Conservation (phyloP, 35 echinoderm and acorn worm species). For the Amphiura filiformis region DNA sequence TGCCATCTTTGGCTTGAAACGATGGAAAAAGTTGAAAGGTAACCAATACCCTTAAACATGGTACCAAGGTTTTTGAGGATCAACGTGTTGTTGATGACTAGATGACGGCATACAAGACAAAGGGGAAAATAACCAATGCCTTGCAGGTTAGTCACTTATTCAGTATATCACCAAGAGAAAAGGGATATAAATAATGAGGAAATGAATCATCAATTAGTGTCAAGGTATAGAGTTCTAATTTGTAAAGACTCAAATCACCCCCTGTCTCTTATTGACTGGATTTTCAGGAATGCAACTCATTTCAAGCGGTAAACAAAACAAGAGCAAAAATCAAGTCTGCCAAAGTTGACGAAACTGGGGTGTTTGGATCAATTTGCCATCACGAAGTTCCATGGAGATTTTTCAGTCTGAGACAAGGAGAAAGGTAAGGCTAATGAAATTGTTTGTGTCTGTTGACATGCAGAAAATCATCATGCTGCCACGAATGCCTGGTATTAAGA, state of each 20-base stretch:
- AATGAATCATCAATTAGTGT: too few relatives aligned
- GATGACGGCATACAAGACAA: neutral
- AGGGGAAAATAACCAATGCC: neutral
- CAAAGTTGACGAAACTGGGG: slow-evolving; percentile 29
- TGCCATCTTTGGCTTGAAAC: slow-evolving; percentile 17
- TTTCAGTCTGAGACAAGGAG: slow-evolving; percentile 9
- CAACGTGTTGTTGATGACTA: neutral
- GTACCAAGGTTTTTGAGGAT: neutral
- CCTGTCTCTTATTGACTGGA: too few relatives aligned
- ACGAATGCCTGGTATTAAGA: slow-evolving; percentile 8
- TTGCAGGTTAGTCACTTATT: neutral
- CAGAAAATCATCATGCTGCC: slow-evolving; percentile 35
- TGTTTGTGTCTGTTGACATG: slow-evolving; percentile 11
- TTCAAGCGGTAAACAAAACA: neutral
- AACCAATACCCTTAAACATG: neutral
- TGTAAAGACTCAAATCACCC: too few relatives aligned
- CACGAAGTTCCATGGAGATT: slow-evolving; percentile 37
- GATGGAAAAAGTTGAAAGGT: slow-evolving; percentile 5
- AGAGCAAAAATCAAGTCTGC: slow-evolving; percentile 17
- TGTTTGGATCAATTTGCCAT: slow-evolving; percentile 37
- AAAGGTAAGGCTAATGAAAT: neutral
- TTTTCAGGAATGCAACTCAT: neutral
- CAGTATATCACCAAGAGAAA: too few relatives aligned
- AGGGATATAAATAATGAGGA: too few relatives aligned
- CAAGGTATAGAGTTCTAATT: too few relatives aligned